Base-by-base conservation (phyloP, 2,888 invertebrate genomes). In the Drosophila koepferae region DNA sequence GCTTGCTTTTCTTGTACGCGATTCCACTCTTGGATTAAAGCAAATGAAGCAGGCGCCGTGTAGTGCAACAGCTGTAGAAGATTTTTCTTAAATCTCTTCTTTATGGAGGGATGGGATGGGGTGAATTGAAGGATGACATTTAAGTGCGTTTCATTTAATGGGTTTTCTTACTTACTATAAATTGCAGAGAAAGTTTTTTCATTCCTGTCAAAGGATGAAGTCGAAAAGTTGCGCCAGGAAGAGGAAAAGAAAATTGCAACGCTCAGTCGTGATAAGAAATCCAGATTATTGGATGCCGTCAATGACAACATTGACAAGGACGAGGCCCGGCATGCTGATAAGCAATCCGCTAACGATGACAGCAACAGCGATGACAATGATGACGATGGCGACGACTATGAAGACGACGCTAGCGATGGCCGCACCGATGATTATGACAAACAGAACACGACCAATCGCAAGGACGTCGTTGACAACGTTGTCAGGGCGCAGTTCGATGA, bases 211-310 rank as follows among this genome's bases (percentile, higher is more conserved):
- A 96, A 97, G 93, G 97, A 98, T 94, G 98, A 98, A 95, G 96
- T 98, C 90, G 97, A 98, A 94, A 96, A 97, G 94, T 95, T 98
- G 95, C 97, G 96, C 94, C 97, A 97, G 92, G 98, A 98, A 94
- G 98, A 98, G 95, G 97, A 97, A 91, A 95, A 95, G 93, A 97
- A 97, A 94, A 97, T 98, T 93, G 97, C 97, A 90, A 93, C 93
- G 74, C 79, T 93, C 78, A 91, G 92, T 81, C 91, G 92, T 86
- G 93, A 93, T 91, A 93, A 92, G 87, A 92, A 92, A 84, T 86
- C 91, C 90, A 90, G 91, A 89, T 89, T 92, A 87, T 89, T 91
- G 80, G 92, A 92, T 82, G 91, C 86, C 46, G 86, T 86, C 81
- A 91, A 91, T 86, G 90, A 91, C 82, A 88, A 87, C 74, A 90